Conservation (phyloP, 2,888 invertebrate species). For the Aspidapion aeneum region DNA sequence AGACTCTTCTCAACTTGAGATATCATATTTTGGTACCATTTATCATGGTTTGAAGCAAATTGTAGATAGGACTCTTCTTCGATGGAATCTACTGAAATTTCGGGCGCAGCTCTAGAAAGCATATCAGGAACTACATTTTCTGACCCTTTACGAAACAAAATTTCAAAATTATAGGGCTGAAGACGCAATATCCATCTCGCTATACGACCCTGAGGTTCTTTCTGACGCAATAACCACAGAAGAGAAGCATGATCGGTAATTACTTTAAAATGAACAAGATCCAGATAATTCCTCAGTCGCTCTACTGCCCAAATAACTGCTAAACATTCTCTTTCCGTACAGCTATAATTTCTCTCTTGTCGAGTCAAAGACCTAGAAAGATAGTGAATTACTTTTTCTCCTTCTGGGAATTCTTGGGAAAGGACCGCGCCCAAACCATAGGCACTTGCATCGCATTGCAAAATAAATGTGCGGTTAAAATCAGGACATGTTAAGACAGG, state of each 20-base stretch:
- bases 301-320: constrained; percentile 24
- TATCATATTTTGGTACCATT: constrained; percentile 25
- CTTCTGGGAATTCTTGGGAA: constrained; percentile 18
- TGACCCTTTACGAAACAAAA: constrained; percentile 22
- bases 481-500: constrained; percentile 27
- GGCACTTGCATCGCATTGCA: constrained; percentile 22
- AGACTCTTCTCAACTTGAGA: constrained; percentile 12
- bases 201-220: constrained; percentile 21
- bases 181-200: constrained; percentile 23
- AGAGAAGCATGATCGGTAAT: constrained; percentile 24
- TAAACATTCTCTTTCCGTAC: constrained; percentile 25
- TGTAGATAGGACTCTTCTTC: not conserved
- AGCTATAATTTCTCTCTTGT: constrained; percentile 19
- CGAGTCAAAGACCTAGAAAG: constrained; percentile 19
- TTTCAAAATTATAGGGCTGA: constrained; percentile 21
- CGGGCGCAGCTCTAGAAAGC: constrained; percentile 17
- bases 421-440: constrained; percentile 22
- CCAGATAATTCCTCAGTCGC: constrained; percentile 22
- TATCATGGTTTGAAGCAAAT: constrained; percentile 7
- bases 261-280: constrained; percentile 21
- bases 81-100: constrained; percentile 10
- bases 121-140: constrained; percentile 22
- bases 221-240: constrained; percentile 19
- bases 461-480: constrained; percentile 18
- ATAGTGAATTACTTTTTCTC: constrained; percentile 24